phyloP scores from a whole-genome alignment of 2,888 invertebrate species.

The Cremastobaeus sp. region DNA sequence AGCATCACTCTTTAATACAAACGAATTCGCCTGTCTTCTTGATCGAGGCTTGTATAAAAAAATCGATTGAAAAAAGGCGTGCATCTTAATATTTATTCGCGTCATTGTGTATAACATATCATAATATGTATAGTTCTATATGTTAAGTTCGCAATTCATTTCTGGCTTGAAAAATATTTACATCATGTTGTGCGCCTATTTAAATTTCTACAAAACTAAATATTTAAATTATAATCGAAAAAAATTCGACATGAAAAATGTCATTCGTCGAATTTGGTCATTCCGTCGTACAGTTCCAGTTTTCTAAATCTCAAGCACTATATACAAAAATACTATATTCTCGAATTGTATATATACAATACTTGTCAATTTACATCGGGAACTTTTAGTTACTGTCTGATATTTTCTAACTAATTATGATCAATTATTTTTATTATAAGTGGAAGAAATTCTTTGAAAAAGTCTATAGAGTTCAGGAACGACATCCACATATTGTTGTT shows the following conservation, averaged over 20 bases:
- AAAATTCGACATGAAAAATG: slow-evolving; percentile 4
- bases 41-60: no score
- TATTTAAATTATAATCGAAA: background rate
- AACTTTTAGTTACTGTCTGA: background rate
- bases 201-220: no score
- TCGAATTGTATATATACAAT: slow-evolving; percentile 42
- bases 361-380: slow-evolving; percentile 4
- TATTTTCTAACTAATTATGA: no score
- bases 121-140: slow-evolving; percentile 14
- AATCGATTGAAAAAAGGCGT: slow-evolving; percentile 24
- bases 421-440: no score
- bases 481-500: no score
- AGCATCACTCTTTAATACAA: no score
- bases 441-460: no score
- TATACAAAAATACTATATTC: slow-evolving; percentile 55
- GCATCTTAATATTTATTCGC: background rate
- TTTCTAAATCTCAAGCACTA: slow-evolving; percentile 39
- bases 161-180: slow-evolving; percentile 44
- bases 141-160: slow-evolving; percentile 8
- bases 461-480: no score
- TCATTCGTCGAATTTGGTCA: slow-evolving; percentile 36
- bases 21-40: slow-evolving; percentile 1
- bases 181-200: slow-evolving; percentile 49
- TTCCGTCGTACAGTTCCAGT: slow-evolving; percentile 9
- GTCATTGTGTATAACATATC: slow-evolving; percentile 1